Base-by-base conservation (phyloP, 2,797 vertebrate genomes). In the Gallinago nigripennis region DNA sequence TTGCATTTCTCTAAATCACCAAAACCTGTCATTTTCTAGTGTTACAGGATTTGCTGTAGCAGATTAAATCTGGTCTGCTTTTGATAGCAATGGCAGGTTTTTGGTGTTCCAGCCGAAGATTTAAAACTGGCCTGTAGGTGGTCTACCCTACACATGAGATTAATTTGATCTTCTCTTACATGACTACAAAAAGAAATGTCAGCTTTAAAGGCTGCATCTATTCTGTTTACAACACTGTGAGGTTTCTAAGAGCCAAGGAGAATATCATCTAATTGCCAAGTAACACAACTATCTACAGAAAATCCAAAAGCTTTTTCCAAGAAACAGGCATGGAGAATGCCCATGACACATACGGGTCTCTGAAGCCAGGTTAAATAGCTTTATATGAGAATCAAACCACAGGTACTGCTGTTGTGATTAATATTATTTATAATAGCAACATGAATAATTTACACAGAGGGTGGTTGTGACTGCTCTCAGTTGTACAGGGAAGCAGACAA, bases 11-110 rank as follows among this genome's bases (percentile, higher is more conserved):
- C 46, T 84, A 91, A 84, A 94, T 80, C 88, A 86, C 43, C 58
- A 76, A 90, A 86, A 71, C 77, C 73, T 90, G 56, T 86, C 79
- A 86, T 92, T 94, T 92, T 76, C 73, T 57, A 57, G 28, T 45
- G 58, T 72, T 75, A 9, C 56, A 91, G 86, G 51, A 85, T 92
- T 94, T 90, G 63, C 58, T 66, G 28, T 53, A 69, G 39, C 41
- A 84, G 35, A 92, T 94, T 72, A 90, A 88, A 70, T 86, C 63
- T 75, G 54, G 15, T 82, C 63, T 92, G 35, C 6, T 92, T 91
- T 86, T 70, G 48, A 72, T 84, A 82, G 33, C 48, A 77, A 56
- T 56, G 33, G 35, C 63, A 94, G 48, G 30, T 64, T 79, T 58
- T 41, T 84, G 51, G 39, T 60, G 66, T 15, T 86, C 23, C 46